Evolutionary conservation across 2,113 vertebrate species (phyloP).

Genomic region (Argyrosomus japonicus): DNA sequence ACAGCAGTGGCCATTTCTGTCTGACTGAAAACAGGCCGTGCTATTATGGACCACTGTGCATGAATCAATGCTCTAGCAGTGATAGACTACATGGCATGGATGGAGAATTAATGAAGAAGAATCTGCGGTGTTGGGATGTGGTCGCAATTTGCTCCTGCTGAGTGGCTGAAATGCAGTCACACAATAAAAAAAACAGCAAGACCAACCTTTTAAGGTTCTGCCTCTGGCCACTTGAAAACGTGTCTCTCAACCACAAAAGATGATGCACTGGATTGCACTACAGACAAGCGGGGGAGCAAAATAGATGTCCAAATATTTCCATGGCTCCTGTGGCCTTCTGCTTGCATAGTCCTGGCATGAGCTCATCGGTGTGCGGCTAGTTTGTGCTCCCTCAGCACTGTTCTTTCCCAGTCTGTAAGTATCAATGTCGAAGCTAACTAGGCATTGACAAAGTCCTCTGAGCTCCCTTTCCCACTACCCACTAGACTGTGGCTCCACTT

Average conservation of each 20-base stretch:
- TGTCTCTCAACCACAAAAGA: constrained; percentile 81
- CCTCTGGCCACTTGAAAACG: constrained; percentile 82
- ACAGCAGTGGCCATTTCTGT: constrained; percentile 34
- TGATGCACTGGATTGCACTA: constrained; percentile 79
- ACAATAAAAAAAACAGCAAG: constrained; percentile 69
- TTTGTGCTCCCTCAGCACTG: constrained; percentile 92
- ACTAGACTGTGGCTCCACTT: constrained; percentile 66
- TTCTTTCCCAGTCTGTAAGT: constrained; percentile 83
- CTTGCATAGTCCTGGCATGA: constrained; percentile 93
- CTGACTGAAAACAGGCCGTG: constrained; percentile 54
- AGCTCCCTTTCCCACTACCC: constrained; percentile 60
- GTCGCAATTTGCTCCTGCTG: constrained; percentile 71
- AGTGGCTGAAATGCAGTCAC: constrained; percentile 75
- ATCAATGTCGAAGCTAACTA: constrained; percentile 79
- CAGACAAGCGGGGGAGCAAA: constrained; percentile 78
- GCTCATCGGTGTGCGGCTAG: constrained; percentile 88
- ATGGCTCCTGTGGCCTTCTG: constrained; percentile 95
- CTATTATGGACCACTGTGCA: constrained; percentile 39
- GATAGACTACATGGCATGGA: constrained; percentile 60
- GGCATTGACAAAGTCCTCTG: constrained; percentile 73
- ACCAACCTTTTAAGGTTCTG: constrained; percentile 78
- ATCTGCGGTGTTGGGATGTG: constrained; percentile 65
- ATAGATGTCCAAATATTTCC: constrained; percentile 94
- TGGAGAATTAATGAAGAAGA: constrained; percentile 65
- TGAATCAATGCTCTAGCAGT: constrained; percentile 49